Conservation (phyloP, 2,113 vertebrate species). For the Chroicocephalus ridibundus region DNA sequence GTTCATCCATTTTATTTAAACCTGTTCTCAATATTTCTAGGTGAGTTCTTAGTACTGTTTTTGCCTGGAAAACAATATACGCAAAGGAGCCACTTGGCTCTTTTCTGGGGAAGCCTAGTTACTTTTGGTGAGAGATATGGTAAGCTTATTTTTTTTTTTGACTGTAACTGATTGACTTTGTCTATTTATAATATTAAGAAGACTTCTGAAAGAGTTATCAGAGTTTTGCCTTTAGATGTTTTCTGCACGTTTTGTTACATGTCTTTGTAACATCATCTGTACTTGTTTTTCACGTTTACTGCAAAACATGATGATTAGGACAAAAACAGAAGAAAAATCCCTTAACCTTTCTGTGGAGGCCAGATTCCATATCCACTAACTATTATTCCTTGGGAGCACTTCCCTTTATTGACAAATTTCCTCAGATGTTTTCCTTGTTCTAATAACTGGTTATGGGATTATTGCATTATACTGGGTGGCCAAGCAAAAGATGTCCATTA, state of each 20-base stretch:
- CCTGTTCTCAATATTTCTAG: not conserved
- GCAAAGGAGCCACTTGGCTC: not conserved
- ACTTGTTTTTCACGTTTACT: not conserved
- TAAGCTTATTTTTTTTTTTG: not conserved
- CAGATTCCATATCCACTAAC: not conserved
- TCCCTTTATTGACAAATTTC: not conserved
- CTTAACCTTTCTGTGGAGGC: not conserved
- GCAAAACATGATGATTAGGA: not conserved
- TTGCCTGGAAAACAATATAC: not conserved
- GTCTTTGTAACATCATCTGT: not conserved
- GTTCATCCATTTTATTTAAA: not conserved
- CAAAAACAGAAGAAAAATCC: not conserved
- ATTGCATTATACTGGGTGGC: not conserved
- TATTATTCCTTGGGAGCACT: not conserved
- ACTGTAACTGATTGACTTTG: not conserved
- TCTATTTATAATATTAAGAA: not conserved
- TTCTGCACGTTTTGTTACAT: not conserved
- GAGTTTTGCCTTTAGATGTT: not conserved
- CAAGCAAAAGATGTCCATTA: not conserved
- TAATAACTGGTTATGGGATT: not conserved
- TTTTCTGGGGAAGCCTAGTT: not conserved
- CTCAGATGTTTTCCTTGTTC: not conserved
- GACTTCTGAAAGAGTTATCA: not conserved
- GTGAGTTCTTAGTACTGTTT: not conserved
- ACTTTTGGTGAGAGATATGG: not conserved